These are phyloP conservation scores for Ernsta delagoae DNA, from an alignment of 2,888 invertebrate genomes.

Conservation along the genomic window DNA sequence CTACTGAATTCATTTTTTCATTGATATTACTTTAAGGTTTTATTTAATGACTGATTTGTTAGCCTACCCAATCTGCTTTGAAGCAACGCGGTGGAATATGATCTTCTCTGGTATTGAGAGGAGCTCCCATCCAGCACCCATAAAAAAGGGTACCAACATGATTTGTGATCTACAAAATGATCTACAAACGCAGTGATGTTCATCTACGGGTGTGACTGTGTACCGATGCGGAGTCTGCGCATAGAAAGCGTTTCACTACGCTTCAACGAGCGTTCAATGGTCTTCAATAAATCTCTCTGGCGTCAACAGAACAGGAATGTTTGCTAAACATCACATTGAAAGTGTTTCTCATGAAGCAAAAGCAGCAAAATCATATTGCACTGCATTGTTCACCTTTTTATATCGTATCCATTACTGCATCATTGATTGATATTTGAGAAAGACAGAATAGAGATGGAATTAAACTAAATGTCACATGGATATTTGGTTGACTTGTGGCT, in stretches of 20 bases:
- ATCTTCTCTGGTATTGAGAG: too few relatives aligned
- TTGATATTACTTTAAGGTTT: too few relatives aligned
- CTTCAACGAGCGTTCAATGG: conserved; percentile 37
- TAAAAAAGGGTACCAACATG: too few relatives aligned
- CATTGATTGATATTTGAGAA: neutral
- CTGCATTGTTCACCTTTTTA: neutral
- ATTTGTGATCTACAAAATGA: neutral
- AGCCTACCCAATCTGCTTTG: too few relatives aligned
- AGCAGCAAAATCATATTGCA: neutral
- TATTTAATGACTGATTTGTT: too few relatives aligned
- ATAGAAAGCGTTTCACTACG: conserved; percentile 40
- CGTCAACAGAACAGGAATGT: conserved; percentile 34
- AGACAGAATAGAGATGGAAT: too few relatives aligned
- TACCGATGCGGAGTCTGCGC: conserved; percentile 27
- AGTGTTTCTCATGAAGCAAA: conserved; percentile 27
- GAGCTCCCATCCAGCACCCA: too few relatives aligned
- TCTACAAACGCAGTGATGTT: conserved; percentile 9
- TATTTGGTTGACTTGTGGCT: too few relatives aligned
- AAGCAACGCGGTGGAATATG: too few relatives aligned
- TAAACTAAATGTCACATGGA: too few relatives aligned
- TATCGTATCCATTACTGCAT: neutral
- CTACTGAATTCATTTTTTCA: too few relatives aligned
- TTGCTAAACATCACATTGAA: conserved; percentile 29
- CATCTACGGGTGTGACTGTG: neutral
- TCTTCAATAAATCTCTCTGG: conserved; percentile 36